A percentile compares a stretch with the other conserved stretches of the same genome.
These are phyloP conservation scores for Drosophila biarmipes DNA, from an alignment of 1,140 invertebrate species.

Conservation along the genomic window DNA sequence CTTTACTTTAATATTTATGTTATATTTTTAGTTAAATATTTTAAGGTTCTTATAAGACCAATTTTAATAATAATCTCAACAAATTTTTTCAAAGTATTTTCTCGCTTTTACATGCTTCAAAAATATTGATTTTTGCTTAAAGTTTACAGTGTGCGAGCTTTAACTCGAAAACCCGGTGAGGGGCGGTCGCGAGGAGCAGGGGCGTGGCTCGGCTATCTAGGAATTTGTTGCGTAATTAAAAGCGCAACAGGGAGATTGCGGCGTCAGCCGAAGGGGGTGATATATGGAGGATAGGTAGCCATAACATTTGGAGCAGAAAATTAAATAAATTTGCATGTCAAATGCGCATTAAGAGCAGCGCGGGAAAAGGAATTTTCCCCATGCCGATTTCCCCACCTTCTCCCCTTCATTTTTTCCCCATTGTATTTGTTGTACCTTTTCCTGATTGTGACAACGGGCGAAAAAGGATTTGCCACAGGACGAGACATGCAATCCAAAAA, in stretches of 20 bases:
- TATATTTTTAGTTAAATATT: too few relatives aligned
- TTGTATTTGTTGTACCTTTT: constrained; percentile 28
- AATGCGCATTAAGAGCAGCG: constrained; percentile 72
- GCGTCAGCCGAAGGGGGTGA: neutral
- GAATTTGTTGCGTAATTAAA: constrained; percentile 69
- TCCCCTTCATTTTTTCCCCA: neutral
- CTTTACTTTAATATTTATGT: too few relatives aligned
- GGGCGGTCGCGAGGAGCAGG: neutral
- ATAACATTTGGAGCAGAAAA: constrained; percentile 75
- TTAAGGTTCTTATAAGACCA: too few relatives aligned
- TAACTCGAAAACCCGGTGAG: neutral
- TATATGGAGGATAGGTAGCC: constrained; percentile 30
- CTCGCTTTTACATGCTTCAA: neutral
- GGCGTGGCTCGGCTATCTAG: constrained; percentile 19
- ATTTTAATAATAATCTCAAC: too few relatives aligned
- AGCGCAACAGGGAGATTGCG: constrained; percentile 61
- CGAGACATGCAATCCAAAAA: constrained; percentile 36
- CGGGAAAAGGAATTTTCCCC: constrained; percentile 19
- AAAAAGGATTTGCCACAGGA: constrained; percentile 71
- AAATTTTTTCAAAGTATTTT: neutral
- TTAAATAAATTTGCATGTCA: constrained; percentile 83
- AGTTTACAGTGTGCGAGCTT: constrained; percentile 38
- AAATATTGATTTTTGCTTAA: constrained; percentile 59
- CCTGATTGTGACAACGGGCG: constrained; percentile 66
- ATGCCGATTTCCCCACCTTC: constrained; percentile 1